Percentiles rank a stretch among this genome's conserved stretches.
These are phyloP conservation scores for Okamejei kenojei DNA, from an alignment of 2,797 vertebrate species.

Conservation along the genomic window DNA sequence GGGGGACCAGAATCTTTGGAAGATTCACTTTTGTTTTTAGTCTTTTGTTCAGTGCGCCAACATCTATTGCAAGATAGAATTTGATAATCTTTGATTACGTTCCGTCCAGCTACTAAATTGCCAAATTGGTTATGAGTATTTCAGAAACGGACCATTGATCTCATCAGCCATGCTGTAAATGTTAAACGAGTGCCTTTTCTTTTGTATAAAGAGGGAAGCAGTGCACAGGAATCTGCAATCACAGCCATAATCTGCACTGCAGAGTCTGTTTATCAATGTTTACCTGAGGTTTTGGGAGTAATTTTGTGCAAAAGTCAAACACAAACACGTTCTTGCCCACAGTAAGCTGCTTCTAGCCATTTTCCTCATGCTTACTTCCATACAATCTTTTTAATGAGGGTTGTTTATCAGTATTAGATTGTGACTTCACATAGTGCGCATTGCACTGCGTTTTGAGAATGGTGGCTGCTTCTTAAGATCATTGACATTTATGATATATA, in stretches of 20 bases:
- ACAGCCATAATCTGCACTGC: not conserved
- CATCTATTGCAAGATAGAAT: not conserved
- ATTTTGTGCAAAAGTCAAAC: not conserved
- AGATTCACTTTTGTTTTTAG: not conserved
- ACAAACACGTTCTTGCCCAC: not conserved
- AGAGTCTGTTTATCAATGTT: not conserved
- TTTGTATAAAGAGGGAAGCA: not conserved
- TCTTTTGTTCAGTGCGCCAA: not conserved
- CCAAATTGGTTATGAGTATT: not conserved
- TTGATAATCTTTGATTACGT: not conserved
- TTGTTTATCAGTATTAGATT: too few species aligned
- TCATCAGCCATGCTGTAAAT: not conserved
- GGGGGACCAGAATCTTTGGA: not conserved
- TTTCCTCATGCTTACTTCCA: not conserved
- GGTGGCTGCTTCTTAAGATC: not conserved
- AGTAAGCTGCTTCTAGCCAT: not conserved
- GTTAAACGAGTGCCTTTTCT: conserved; percentile 21
- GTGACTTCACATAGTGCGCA: not conserved
- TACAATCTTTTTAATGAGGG: not conserved
- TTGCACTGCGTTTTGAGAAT: not conserved
- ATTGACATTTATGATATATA: not conserved
- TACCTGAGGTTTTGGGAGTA: not conserved
- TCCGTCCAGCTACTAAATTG: not conserved
- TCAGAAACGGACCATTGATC: not conserved
- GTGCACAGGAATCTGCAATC: not conserved